Percentiles rank a stretch among this genome's conserved stretches.
Evolutionary conservation across 2,888 invertebrate genomes (phyloP).

Genomic region (Protodeltote pygarga): DNA sequence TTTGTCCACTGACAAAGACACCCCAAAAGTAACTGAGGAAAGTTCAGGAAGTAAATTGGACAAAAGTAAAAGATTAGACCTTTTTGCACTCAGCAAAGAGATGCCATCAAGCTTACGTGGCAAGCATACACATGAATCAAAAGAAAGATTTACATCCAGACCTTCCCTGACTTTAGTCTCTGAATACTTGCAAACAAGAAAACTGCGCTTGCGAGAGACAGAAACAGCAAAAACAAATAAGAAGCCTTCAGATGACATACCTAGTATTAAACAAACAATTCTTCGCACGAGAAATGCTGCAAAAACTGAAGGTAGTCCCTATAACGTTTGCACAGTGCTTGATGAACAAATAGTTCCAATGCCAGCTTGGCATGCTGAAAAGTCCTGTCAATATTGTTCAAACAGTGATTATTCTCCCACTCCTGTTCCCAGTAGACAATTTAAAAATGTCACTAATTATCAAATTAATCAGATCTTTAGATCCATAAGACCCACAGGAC

Average conservation of each 20-base stretch:
- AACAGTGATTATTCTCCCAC: constrained; percentile 35
- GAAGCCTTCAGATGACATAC: constrained; percentile 66
- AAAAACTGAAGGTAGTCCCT: constrained; percentile 69
- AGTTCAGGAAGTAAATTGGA: constrained; percentile 59
- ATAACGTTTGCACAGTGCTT: constrained; percentile 72
- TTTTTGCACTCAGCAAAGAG: constrained; percentile 81
- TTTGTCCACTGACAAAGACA: constrained; percentile 64
- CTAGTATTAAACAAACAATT: constrained; percentile 75
- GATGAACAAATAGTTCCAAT: constrained; percentile 75
- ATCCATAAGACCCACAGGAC: constrained; percentile 48
- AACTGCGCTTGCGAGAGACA: constrained; percentile 69
- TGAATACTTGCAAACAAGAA: constrained; percentile 76
- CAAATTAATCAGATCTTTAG: constrained; percentile 60
- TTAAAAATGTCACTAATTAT: constrained; percentile 53
- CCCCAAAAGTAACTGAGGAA: constrained; percentile 57
- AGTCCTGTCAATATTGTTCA: constrained; percentile 56
- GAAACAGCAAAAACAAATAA: constrained; percentile 50
- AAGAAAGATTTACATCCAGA: constrained; percentile 53
- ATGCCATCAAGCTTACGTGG: constrained; percentile 78
- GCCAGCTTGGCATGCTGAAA: constrained; percentile 72
- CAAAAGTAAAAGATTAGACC: constrained; percentile 65
- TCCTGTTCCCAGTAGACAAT: constrained; percentile 41
- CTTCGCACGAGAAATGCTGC: constrained; percentile 65
- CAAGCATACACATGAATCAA: constrained; percentile 49
- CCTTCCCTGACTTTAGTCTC: constrained; percentile 74